A percentile compares a stretch with the other conserved stretches of the same genome.
Conservation (phyloP, 2,113 vertebrate species). For the Empidonax traillii region DNA sequence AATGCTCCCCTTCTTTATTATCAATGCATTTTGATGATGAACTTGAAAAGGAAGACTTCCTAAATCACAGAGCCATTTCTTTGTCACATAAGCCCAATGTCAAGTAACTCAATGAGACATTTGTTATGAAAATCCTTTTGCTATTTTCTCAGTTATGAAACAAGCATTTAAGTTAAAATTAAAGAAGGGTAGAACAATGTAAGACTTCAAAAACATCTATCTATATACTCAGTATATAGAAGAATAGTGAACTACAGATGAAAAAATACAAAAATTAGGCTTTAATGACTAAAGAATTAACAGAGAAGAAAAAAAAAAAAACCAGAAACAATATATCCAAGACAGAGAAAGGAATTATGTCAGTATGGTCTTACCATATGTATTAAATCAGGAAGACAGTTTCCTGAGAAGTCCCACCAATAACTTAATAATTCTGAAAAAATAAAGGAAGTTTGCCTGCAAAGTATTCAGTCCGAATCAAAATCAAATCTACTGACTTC, state of each 20-base stretch:
- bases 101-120: neutral
- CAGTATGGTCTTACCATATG: neutral
- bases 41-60: neutral
- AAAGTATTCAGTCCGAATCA: neutral
- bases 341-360: neutral
- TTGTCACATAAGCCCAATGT: neutral
- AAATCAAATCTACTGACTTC: neutral
- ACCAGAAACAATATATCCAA: neutral
- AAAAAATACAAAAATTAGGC: neutral
- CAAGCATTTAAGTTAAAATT: neutral
- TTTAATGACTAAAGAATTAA: neutral
- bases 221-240: neutral
- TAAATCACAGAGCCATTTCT: neutral
- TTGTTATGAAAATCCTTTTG: neutral
- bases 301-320: neutral
- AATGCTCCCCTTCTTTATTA: neutral
- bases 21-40: neutral
- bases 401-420: neutral
- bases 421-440: neutral
- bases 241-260: neutral
- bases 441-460: neutral
- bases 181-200: neutral
- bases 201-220: neutral
- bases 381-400: neutral
- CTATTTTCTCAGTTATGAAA: neutral